Evolutionary conservation across 1,140 invertebrate genomes (phyloP).

Genomic region (Alviniconcha marisindica): DNA sequence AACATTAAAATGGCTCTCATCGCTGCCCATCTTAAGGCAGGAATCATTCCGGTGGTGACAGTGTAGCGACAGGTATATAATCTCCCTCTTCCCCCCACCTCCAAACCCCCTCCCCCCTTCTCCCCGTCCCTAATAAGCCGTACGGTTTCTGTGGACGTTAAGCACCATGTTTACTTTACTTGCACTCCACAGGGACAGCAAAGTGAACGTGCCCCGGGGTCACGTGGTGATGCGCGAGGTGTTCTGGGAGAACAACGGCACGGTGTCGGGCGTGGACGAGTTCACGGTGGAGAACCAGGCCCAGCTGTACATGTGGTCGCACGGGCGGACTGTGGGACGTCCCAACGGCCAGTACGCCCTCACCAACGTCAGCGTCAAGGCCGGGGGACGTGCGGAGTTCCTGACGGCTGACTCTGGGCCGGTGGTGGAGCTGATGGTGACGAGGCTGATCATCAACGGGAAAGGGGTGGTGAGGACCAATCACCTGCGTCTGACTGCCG

Average conservation of each 20-base stretch:
- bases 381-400: constrained; percentile 63
- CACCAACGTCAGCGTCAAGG: constrained; percentile 59
- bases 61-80: too few relatives aligned
- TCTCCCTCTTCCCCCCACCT: too few relatives aligned
- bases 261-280: constrained; percentile 56
- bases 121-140: too few relatives aligned
- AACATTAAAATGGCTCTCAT: too few relatives aligned
- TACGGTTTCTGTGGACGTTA: too few relatives aligned
- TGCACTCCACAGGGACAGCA: too few relatives aligned
- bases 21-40: too few relatives aligned
- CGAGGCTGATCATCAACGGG: constrained; percentile 58
- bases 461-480: constrained; percentile 63
- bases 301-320: constrained; percentile 63
- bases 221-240: constrained; percentile 61
- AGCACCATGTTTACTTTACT: too few relatives aligned
- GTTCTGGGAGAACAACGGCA: constrained; percentile 64
- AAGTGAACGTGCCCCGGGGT: constrained; percentile 52
- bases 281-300: constrained; percentile 62
- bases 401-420: constrained; percentile 44
- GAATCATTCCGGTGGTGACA: too few relatives aligned
- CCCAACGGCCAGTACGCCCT: constrained; percentile 51
- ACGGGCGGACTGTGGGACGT: constrained; percentile 55
- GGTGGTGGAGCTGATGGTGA: constrained; percentile 51
- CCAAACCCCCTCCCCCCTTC: too few relatives aligned
- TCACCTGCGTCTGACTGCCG: constrained; percentile 56